Evolutionary conservation across 2,888 invertebrate genomes (phyloP).

Genomic region (Rhagonycha lutea): DNA sequence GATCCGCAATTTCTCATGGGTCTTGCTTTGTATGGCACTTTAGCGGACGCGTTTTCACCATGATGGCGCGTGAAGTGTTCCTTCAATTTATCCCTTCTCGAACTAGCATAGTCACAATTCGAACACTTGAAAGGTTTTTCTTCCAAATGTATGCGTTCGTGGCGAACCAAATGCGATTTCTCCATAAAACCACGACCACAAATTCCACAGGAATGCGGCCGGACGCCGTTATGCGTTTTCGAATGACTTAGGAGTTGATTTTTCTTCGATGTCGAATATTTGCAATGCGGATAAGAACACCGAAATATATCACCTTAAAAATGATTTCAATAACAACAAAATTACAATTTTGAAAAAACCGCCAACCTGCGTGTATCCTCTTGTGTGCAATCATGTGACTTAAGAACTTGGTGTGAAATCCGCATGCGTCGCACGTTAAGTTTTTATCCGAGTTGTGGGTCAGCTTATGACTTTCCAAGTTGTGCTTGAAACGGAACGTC

Average conservation of each 20-base stretch:
- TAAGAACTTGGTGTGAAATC: conserved; percentile 68
- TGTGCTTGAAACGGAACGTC: conserved; percentile 62
- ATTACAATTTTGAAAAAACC: background rate
- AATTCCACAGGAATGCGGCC: conserved; percentile 59
- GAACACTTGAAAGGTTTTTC: conserved; percentile 68
- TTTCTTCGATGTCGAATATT: conserved; percentile 67
- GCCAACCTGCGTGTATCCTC: conserved; percentile 63
- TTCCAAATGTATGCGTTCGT: conserved; percentile 67
- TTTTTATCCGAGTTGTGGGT: conserved; percentile 61
- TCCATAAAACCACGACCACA: conserved; percentile 70
- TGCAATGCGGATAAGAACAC: conserved; percentile 65
- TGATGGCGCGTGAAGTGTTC: conserved; percentile 61
- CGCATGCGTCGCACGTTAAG: conserved; percentile 69
- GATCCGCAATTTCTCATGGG: conserved; percentile 49
- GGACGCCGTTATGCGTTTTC: conserved; percentile 61
- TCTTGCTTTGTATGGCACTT: conserved; percentile 58
- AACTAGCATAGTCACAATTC: conserved; percentile 67
- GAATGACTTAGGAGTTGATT: conserved; percentile 68
- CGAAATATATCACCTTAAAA: conserved; percentile 61
- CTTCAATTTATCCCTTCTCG: conserved; percentile 67
- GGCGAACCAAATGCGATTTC: conserved; percentile 68
- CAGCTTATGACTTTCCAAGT: conserved; percentile 62
- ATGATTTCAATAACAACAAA: background rate
- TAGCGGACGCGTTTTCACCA: conserved; percentile 58
- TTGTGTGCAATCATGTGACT: conserved; percentile 69